phyloP scores from a whole-genome alignment of 2,797 vertebrate species.

The Thunnus albacares region DNA sequence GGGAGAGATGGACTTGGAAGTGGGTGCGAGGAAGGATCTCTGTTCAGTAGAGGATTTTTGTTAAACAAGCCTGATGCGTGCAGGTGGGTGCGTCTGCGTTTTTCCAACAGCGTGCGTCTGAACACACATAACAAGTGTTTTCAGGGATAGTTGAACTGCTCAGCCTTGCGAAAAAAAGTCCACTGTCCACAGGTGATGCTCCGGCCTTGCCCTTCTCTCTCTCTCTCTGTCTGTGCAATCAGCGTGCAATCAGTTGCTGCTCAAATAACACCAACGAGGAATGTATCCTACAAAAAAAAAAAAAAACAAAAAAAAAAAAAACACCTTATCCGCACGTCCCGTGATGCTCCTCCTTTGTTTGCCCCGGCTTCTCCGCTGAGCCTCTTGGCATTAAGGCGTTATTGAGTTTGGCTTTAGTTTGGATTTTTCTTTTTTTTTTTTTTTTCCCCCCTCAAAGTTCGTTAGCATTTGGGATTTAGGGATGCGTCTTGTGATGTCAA shows the following conservation, averaged over 20 bases:
- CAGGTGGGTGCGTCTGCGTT: not conserved
- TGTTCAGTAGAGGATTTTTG: not conserved
- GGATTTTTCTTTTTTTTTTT: slow-evolving; percentile 24
- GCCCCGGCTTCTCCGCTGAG: slow-evolving; percentile 30
- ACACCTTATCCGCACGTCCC: slow-evolving; percentile 43
- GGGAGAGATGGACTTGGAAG: slow-evolving; percentile 12
- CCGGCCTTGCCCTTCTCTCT: slow-evolving; percentile 20
- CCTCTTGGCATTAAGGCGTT: slow-evolving; percentile 45
- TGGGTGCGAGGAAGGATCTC: not conserved
- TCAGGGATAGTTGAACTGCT: slow-evolving; percentile 28
- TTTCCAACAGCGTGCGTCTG: not conserved
- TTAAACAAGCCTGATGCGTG: slow-evolving; percentile 9
- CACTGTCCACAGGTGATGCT: slow-evolving; percentile 45
- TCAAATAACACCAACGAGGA: slow-evolving; percentile 50
- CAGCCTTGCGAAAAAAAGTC: slow-evolving; percentile 50
- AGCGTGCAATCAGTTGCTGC: slow-evolving; percentile 4
- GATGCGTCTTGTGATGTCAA: slow-evolving; percentile 67
- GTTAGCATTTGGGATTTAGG: slow-evolving; percentile 73
- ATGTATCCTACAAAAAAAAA: slow-evolving; percentile 30
- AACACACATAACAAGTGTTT: slow-evolving; percentile 15
- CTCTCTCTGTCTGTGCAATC: slow-evolving; percentile 35
- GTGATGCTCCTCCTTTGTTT: slow-evolving; percentile 58
- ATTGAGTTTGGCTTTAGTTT: slow-evolving; percentile 57
- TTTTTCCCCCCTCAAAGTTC: slow-evolving; percentile 43
- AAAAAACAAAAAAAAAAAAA: slow-evolving; percentile 33